These are phyloP conservation scores for Hemibates koningsi DNA, from an alignment of 2,113 vertebrate genomes.

Conservation along the genomic window DNA sequence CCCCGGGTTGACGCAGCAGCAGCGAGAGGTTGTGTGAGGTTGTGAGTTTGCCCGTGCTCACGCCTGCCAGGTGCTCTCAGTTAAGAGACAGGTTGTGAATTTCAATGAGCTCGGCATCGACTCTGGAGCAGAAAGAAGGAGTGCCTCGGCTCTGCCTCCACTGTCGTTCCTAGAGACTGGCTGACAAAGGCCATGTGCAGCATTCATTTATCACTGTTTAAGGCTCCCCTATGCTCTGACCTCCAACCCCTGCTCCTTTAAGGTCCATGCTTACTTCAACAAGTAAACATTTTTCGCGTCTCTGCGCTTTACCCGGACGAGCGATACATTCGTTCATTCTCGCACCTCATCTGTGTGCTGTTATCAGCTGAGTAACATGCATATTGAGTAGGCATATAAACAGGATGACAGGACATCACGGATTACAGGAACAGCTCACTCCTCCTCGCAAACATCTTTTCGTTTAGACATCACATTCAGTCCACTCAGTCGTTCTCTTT, in stretches of 20 bases:
- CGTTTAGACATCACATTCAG: slow-evolving; percentile 30
- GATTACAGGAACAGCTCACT: slow-evolving; percentile 59
- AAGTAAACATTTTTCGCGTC: neutral
- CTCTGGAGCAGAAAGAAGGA: slow-evolving; percentile 32
- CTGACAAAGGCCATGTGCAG: slow-evolving; percentile 44
- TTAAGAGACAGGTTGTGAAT: slow-evolving; percentile 60
- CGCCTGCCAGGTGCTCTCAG: slow-evolving; percentile 54
- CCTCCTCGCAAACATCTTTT: slow-evolving; percentile 53
- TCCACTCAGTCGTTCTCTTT: slow-evolving; percentile 15
- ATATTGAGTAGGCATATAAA: slow-evolving; percentile 56
- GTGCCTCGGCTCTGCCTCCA: slow-evolving; percentile 23
- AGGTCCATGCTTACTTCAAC: slow-evolving; percentile 4
- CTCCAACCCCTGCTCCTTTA: slow-evolving; percentile 17
- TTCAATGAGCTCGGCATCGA: slow-evolving; percentile 59
- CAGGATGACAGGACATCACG: slow-evolving; percentile 50
- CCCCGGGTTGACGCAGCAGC: slow-evolving; percentile 4
- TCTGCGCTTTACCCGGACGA: neutral
- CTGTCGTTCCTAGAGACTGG: slow-evolving; percentile 20
- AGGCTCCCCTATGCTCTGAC: slow-evolving; percentile 32
- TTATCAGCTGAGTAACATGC: slow-evolving; percentile 55
- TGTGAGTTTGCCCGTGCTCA: slow-evolving; percentile 42
- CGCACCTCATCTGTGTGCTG: slow-evolving; percentile 22
- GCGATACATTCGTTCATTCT: slow-evolving; percentile 7
- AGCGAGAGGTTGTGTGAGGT: slow-evolving; percentile 38
- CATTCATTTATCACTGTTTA: slow-evolving; percentile 48